Conservation (phyloP, 2,888 invertebrate species). For the Chrysopilus asiliformis region DNA sequence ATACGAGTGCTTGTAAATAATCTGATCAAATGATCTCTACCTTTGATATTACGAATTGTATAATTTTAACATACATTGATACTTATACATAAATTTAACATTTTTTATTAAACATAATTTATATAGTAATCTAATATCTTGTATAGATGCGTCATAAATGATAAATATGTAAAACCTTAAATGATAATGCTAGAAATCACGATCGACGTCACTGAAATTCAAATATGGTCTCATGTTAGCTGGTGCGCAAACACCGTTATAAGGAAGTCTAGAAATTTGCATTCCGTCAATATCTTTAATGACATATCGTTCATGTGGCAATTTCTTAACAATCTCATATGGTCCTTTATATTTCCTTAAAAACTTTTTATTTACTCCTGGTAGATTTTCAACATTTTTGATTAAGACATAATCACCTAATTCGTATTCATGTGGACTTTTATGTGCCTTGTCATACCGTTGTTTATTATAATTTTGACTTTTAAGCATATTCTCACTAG, state of each 20-base stretch:
- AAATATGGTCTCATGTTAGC: constrained; percentile 1
- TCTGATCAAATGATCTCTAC: too few species aligned
- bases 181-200: too few species aligned
- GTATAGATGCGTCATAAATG: too few species aligned
- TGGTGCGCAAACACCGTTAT: constrained; percentile 2
- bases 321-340: constrained; percentile 16
- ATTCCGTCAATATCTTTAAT: constrained; percentile 15
- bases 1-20: too few species aligned
- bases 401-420: constrained; percentile 18
- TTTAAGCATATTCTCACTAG: background rate
- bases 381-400: constrained; percentile 15
- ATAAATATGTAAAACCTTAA: too few species aligned
- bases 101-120: too few species aligned
- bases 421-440: constrained; percentile 2
- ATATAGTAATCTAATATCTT: too few species aligned
- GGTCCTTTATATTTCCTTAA: constrained; percentile 19
- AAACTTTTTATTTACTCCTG: constrained; percentile 17
- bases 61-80: too few species aligned
- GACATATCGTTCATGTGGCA: constrained; percentile 18
- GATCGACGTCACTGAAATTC: too few species aligned
- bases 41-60: too few species aligned
- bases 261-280: constrained; percentile 2
- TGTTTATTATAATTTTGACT: constrained; percentile 12
- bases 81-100: too few species aligned
- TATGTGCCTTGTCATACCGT: constrained; percentile 1